phyloP scores from a whole-genome alignment of 2,888 invertebrate species.

The Bombylius discolor region DNA sequence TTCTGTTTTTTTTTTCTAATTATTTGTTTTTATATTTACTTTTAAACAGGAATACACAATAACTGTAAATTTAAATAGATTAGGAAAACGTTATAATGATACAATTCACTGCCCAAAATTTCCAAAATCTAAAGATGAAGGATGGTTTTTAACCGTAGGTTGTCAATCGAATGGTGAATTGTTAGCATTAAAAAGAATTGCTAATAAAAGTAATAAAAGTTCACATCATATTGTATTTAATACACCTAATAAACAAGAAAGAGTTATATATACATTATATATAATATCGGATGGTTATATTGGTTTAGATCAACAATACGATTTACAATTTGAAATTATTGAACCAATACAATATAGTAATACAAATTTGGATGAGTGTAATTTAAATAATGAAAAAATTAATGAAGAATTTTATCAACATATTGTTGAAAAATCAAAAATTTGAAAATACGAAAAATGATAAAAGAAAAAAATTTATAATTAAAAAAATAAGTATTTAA shows the following conservation, averaged over 20 bases:
- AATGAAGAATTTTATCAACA: background rate
- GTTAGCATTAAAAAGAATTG: conserved; percentile 65
- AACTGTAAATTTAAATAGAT: conserved; percentile 42
- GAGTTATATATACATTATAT: conserved; percentile 65
- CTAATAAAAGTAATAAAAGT: conserved; percentile 39
- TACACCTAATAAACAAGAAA: conserved; percentile 53
- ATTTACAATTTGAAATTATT: conserved; percentile 42
- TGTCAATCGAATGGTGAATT: conserved; percentile 56
- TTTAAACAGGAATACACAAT: conserved; percentile 53
- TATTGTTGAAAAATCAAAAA: background rate
- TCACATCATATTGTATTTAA: conserved; percentile 47
- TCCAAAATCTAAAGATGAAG: conserved; percentile 87
- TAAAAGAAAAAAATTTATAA: background rate
- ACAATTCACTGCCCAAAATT: conserved; percentile 77
- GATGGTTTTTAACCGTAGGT: conserved; percentile 87
- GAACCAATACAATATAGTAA: background rate
- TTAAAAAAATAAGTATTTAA: background rate
- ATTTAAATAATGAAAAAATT: background rate
- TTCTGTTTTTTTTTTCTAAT: background rate
- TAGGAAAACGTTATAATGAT: conserved; percentile 42
- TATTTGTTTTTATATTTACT: background rate
- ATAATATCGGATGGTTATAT: conserved; percentile 86
- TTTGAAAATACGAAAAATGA: background rate
- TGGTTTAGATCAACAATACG: conserved; percentile 84
- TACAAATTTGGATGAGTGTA: background rate